Evolutionary conservation across 1,140 invertebrate genomes (phyloP).

Genomic region (Oedothorax gibbosus): DNA sequence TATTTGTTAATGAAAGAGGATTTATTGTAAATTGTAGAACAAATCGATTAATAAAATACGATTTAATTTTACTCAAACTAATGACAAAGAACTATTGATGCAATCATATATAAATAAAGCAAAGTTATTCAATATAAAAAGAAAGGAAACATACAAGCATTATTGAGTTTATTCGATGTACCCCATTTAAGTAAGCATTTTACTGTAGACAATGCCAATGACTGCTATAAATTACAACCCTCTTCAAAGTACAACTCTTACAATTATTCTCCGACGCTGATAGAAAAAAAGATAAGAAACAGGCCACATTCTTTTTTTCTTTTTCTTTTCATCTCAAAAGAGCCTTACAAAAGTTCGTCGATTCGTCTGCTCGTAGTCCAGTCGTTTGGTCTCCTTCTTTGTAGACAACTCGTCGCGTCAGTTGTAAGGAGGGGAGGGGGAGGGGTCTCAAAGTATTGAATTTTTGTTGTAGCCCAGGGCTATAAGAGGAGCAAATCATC

Average conservation of each 20-base stretch:
- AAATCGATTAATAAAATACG: too few species aligned
- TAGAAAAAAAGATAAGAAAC: too few species aligned
- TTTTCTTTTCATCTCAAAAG: conserved; percentile 30
- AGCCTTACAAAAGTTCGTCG: neutral
- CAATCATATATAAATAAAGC: too few species aligned
- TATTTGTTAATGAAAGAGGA: too few species aligned
- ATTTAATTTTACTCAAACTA: too few species aligned
- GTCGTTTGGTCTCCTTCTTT: conserved; percentile 32
- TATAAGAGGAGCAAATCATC: conserved; percentile 30
- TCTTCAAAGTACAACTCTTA: neutral
- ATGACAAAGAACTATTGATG: too few species aligned
- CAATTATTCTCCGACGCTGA: conserved; percentile 14
- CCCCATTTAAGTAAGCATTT: too few species aligned
- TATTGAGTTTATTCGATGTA: too few species aligned
- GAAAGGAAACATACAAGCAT: too few species aligned
- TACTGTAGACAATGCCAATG: too few species aligned
- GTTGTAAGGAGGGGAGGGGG: neutral
- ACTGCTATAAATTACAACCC: neutral
- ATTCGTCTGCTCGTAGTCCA: conserved; percentile 47
- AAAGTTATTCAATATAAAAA: too few species aligned
- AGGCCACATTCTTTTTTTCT: neutral
- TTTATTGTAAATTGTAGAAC: too few species aligned
- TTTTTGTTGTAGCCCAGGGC: neutral
- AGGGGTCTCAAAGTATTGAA: conserved; percentile 27
- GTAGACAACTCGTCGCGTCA: conserved; percentile 50